Evolutionary conservation across 2,888 invertebrate genomes (phyloP).

Genomic region (Alsophila aescularia): DNA sequence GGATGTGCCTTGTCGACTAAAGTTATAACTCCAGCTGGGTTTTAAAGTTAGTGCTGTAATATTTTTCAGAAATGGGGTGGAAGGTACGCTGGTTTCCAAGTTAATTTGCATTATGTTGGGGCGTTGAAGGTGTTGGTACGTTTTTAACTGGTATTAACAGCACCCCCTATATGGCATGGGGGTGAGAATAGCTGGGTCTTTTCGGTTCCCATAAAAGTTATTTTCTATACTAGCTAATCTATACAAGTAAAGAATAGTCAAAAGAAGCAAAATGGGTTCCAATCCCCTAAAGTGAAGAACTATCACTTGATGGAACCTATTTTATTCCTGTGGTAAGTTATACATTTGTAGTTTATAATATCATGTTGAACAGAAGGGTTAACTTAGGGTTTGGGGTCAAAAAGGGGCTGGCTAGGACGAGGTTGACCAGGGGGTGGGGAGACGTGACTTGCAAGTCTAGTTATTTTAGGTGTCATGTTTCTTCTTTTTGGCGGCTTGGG

Average conservation of each 20-base stretch:
- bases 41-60: conserved; percentile 72
- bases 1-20: conserved; percentile 81
- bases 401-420: conserved; percentile 34
- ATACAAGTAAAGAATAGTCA: too few species aligned
- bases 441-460: conserved; percentile 90
- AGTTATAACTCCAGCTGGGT: conserved; percentile 88
- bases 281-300: conserved; percentile 87
- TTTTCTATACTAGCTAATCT: conserved; percentile 83
- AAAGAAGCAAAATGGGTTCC: too few species aligned
- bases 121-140: conserved; percentile 52
- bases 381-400: conserved; percentile 52
- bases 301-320: conserved; percentile 74
- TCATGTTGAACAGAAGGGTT: conserved; percentile 74
- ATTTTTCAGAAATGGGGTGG: conserved; percentile 67
- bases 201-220: conserved; percentile 89
- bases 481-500: conserved; percentile 84
- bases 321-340: conserved; percentile 61
- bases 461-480: conserved; percentile 90
- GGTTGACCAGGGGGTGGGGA: conserved; percentile 65
- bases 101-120: conserved; percentile 83
- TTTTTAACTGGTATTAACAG: conserved; percentile 62
- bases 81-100: conserved; percentile 66
- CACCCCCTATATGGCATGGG: conserved; percentile 75
- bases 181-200: conserved; percentile 86
- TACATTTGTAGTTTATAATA: conserved; percentile 77